A percentile compares a stretch with the other conserved stretches of the same genome.
Conservation (phyloP, 2,797 vertebrate species). For the Adrianichthys oophorus region DNA sequence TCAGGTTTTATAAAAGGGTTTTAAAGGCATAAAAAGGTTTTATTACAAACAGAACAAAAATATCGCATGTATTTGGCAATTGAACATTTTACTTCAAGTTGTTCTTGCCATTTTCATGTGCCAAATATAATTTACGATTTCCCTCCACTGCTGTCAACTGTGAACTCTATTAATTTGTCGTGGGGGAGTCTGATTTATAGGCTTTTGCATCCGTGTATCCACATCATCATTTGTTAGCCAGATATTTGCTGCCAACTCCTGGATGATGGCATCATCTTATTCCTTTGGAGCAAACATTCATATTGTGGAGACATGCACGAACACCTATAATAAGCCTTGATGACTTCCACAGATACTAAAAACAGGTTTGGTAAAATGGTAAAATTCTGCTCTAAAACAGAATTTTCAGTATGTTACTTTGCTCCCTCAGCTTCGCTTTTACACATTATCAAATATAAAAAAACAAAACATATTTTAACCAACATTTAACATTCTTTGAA, state of each 20-base stretch:
- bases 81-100: slow-evolving; percentile 30
- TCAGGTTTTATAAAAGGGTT: too few relatives aligned
- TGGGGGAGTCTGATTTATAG: slow-evolving; percentile 66
- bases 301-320: slow-evolving; percentile 11
- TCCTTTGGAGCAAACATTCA: slow-evolving; percentile 29
- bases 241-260: slow-evolving; percentile 71
- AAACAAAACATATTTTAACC: neutral
- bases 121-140: slow-evolving; percentile 62
- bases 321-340: neutral
- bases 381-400: neutral
- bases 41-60: too few relatives aligned
- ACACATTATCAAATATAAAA: too few relatives aligned
- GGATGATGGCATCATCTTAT: slow-evolving; percentile 57
- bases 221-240: slow-evolving; percentile 72
- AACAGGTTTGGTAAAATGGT: neutral
- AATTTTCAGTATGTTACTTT: neutral
- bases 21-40: too few relatives aligned
- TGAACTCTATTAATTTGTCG: slow-evolving; percentile 72
- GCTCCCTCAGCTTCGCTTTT: too few relatives aligned
- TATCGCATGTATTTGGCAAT: slow-evolving; percentile 14
- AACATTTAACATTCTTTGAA: slow-evolving; percentile 67
- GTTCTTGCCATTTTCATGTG: slow-evolving; percentile 50
- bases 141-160: slow-evolving; percentile 57
- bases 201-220: slow-evolving; percentile 60
- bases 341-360: neutral